Base-by-base conservation (phyloP, 2,888 invertebrate genomes). In the Exephanes ischioxanthus region DNA sequence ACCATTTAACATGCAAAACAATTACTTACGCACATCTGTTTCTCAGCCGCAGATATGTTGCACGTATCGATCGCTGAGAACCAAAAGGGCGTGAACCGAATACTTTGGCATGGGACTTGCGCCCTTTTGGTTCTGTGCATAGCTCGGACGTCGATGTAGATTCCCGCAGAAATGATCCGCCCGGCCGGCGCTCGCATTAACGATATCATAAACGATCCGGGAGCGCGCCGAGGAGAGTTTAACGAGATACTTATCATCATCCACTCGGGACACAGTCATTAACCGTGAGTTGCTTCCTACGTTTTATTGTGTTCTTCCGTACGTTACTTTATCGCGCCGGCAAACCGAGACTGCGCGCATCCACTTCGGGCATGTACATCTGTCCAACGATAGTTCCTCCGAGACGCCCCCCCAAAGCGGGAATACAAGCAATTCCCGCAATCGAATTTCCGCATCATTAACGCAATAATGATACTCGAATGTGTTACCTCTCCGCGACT, bases 161-260 rank as follows among this genome's bases (percentile, higher is more conserved):
- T 61, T 61, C 26, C 16, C 11, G 41, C 37, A 67, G 22, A n/a
- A 63, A 14, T 63, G 45, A 48, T 37, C 45, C 41, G 6, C 37
- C 41, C 45, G 58, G 66, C 26, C 30, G 4, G 4, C 30, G 51
- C 51, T 51, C 53, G 76, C 66, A 81, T 58, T 81, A 82, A 85
- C 78, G 75, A 85, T 79, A 70, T 81, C 78, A 77, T 77, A 80
- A 84, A 84, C 68, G 85, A 85, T 85, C 73, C 81, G 70, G 22
- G 19, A 55, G 70, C 58, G 67, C 67, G 80, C 67, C 72, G 11
- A 37, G 63, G 78, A 70, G 73, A 81, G 70, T 81, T 78, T 78
- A 81, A 85, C 84, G 81, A 85, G 84, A 85, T 80, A 84, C 84
- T 84, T 80, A 84, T 85, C 84, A 81, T 81, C 81, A 85, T 81